Percentiles rank a stretch among this genome's conserved stretches.
These are phyloP conservation scores for Myotis planiceps DNA, from an alignment of 2,797 vertebrate genomes.

Conservation along the genomic window DNA sequence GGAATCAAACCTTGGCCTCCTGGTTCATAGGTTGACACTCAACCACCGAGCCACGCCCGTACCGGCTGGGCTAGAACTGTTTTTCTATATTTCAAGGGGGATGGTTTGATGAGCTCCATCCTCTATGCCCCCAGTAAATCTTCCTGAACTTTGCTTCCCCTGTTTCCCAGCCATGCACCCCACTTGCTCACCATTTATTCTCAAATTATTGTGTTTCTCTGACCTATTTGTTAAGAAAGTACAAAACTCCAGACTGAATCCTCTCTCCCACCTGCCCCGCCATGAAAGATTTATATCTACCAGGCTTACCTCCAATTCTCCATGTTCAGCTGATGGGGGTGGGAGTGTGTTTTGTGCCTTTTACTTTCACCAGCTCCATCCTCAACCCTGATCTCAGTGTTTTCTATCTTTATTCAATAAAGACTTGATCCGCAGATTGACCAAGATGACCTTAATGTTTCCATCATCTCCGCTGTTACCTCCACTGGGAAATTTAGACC, in stretches of 20 bases:
- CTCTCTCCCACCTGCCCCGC: not conserved
- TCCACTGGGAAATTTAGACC: not conserved
- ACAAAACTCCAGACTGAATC: not conserved
- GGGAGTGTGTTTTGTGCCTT: not conserved
- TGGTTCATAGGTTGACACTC: no score
- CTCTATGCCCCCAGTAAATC: not conserved
- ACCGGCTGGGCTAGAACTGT: not conserved
- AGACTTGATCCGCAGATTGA: not conserved
- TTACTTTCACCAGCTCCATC: not conserved
- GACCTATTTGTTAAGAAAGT: not conserved
- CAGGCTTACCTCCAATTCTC: not conserved
- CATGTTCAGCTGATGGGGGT: not conserved
- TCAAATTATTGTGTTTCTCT: not conserved
- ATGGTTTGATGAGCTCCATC: not conserved
- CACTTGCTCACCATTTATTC: not conserved
- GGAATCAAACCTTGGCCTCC: no score
- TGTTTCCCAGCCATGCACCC: not conserved
- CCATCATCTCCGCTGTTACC: not conserved
- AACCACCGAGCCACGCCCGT: no score
- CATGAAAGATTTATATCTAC: not conserved
- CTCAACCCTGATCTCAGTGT: not conserved
- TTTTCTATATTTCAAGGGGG: not conserved
- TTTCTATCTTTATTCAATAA: not conserved
- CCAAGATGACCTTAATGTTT: not conserved
- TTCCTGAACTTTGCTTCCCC: not conserved